Evolutionary conservation across 2,888 invertebrate species (phyloP).

Genomic region (Tipula lateralis): DNA sequence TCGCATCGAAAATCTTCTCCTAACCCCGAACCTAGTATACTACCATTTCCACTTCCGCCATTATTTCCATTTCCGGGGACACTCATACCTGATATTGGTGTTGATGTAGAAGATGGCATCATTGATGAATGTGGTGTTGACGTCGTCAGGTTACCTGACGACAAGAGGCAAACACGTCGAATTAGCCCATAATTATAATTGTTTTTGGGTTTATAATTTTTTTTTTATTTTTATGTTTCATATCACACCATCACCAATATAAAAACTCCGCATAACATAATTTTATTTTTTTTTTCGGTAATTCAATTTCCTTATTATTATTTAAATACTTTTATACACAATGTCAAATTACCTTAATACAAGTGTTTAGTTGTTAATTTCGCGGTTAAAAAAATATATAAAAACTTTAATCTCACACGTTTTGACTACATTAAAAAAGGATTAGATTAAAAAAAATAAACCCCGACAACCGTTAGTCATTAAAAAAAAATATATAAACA

Average conservation of each 20-base stretch:
- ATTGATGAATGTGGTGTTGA: slow-evolving; percentile 41
- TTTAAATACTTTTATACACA: not conserved
- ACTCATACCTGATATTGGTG: slow-evolving; percentile 37
- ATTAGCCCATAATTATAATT: slow-evolving; percentile 47
- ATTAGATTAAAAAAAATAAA: not conserved
- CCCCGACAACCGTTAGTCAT: slow-evolving; percentile 28
- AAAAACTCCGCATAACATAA: slow-evolving; percentile 32
- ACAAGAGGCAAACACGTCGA: slow-evolving; percentile 50
- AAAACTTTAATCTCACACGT: slow-evolving; percentile 4
- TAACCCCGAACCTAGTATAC: slow-evolving; percentile 37
- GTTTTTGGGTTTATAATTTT: not conserved
- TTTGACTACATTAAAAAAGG: slow-evolving; percentile 21
- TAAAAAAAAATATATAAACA: slow-evolving; percentile 3
- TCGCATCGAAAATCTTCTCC: slow-evolving; percentile 86
- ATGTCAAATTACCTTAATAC: not conserved
- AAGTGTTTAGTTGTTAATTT: slow-evolving; percentile 28
- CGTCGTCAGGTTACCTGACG: slow-evolving; percentile 52
- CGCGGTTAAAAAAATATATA: slow-evolving; percentile 12
- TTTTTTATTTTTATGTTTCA: slow-evolving; percentile 30
- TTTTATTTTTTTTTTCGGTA: slow-evolving; percentile 35
- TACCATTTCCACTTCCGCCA: slow-evolving; percentile 36
- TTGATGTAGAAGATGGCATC: slow-evolving; percentile 36
- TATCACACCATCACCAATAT: slow-evolving; percentile 31
- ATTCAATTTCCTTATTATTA: not conserved
- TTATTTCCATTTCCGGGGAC: slow-evolving; percentile 34